These are phyloP conservation scores for Caiman crocodilus DNA, from an alignment of 2,797 vertebrate genomes.

Conservation along the genomic window DNA sequence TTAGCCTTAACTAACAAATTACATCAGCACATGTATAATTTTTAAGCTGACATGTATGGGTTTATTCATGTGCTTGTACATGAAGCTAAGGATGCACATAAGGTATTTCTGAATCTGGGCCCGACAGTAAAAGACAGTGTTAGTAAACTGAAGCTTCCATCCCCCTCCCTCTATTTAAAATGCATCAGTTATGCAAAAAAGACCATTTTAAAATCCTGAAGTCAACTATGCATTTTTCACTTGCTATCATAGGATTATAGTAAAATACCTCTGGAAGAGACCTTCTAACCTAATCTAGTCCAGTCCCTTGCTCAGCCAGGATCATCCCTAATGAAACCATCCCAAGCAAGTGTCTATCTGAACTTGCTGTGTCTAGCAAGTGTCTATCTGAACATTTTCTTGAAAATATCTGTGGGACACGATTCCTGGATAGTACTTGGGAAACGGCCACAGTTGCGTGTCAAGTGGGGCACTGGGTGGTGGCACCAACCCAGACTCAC, in stretches of 20 bases:
- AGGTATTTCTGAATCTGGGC: not conserved
- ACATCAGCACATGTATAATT: not conserved
- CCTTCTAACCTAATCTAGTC: not conserved
- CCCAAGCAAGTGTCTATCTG: too few species aligned
- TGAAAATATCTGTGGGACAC: too few species aligned
- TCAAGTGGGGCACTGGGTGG: too few species aligned
- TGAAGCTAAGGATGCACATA: constrained; percentile 19
- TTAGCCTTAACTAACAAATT: constrained; percentile 7
- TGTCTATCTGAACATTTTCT: too few species aligned
- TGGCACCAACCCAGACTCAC: too few species aligned
- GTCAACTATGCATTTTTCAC: not conserved
- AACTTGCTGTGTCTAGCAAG: too few species aligned
- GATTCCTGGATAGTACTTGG: too few species aligned
- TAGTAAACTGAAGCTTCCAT: constrained; percentile 43
- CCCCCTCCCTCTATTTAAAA: constrained; percentile 38
- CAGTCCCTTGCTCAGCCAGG: not conserved
- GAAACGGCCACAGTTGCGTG: too few species aligned
- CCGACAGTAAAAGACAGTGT: constrained; percentile 22
- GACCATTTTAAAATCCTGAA: not conserved
- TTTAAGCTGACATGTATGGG: not conserved
- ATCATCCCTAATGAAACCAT: too few species aligned
- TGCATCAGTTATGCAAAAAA: not conserved
- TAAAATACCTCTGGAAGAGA: not conserved
- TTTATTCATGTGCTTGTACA: not conserved
- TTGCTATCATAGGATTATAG: not conserved